phyloP scores from a whole-genome alignment of 2,113 vertebrate species.

The Urocolius indicus region DNA sequence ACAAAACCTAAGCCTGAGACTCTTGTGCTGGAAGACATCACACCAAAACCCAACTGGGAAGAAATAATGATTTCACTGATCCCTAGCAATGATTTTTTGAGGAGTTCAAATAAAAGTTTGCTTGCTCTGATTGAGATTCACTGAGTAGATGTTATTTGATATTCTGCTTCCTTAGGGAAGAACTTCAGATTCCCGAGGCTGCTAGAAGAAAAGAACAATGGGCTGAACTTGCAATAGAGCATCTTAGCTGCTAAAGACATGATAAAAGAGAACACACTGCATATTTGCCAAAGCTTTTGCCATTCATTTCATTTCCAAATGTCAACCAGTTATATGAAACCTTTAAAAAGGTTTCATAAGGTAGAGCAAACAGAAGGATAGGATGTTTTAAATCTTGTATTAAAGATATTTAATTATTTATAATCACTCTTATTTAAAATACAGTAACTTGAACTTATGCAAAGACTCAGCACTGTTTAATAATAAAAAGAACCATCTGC shows the following conservation, averaged over 20 bases:
- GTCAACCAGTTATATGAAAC: conserved; percentile 64
- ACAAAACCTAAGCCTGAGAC: background rate
- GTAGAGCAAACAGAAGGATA: conserved; percentile 45
- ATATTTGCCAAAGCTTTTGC: conserved; percentile 68
- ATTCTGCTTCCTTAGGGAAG: conserved; percentile 57
- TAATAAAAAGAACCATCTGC: conserved; percentile 44
- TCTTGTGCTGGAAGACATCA: background rate
- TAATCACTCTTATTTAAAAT: conserved; percentile 25
- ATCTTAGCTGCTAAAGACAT: conserved; percentile 46
- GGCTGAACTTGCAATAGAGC: conserved; percentile 42
- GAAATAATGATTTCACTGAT: conserved; percentile 68
- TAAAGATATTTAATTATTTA: conserved; percentile 57
- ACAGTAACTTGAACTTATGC: conserved; percentile 23
- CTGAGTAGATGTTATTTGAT: conserved; percentile 70
- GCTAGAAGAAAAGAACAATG: conserved; percentile 39
- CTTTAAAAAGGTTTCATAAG: conserved; percentile 51
- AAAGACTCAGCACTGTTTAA: conserved; percentile 23
- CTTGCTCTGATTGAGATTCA: conserved; percentile 70
- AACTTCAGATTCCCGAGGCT: conserved; percentile 55
- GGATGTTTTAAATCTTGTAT: conserved; percentile 35
- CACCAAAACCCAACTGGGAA: conserved; percentile 29
- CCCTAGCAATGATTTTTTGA: conserved; percentile 24
- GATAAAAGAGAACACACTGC: conserved; percentile 26
- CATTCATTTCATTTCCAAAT: conserved; percentile 75
- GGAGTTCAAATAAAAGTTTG: conserved; percentile 71